These are phyloP conservation scores for Elymnias hypermnestra DNA, from an alignment of 1,140 invertebrate species.

Conservation along the genomic window DNA sequence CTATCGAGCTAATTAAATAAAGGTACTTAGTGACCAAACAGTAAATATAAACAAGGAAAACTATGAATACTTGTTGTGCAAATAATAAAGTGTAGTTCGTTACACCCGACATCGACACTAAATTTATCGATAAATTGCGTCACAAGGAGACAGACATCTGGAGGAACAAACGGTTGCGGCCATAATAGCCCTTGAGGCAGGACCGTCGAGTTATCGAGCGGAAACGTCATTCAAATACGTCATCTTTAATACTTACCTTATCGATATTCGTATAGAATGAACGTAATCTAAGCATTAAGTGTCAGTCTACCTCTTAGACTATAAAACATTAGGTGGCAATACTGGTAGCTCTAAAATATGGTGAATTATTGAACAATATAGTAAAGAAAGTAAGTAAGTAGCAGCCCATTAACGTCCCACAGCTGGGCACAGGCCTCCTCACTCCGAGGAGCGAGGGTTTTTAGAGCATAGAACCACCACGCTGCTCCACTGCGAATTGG, in stretches of 20 bases:
- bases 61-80: slow-evolving; percentile 6
- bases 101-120: slow-evolving; percentile 19
- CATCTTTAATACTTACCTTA: neutral
- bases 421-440: too few species aligned
- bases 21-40: neutral
- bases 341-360: too few species aligned
- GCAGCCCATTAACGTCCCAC: too few species aligned
- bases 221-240: neutral
- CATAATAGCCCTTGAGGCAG: neutral
- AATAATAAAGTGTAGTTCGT: slow-evolving; percentile 24
- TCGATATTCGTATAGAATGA: neutral
- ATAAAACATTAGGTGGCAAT: too few species aligned
- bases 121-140: slow-evolving; percentile 30
- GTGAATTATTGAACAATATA: too few species aligned
- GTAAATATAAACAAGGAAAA: slow-evolving; percentile 12
- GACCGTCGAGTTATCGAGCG: neutral
- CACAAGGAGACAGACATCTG: slow-evolving; percentile 24
- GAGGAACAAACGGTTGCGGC: slow-evolving; percentile 4
- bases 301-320: too few species aligned
- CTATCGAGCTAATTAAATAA: neutral
- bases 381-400: too few species aligned
- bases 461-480: too few species aligned
- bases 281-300: too few species aligned
- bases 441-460: too few species aligned
- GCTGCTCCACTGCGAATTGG: too few species aligned